Base-by-base conservation (phyloP, 2,888 invertebrate genomes). In the Linhomoeus sp. region DNA sequence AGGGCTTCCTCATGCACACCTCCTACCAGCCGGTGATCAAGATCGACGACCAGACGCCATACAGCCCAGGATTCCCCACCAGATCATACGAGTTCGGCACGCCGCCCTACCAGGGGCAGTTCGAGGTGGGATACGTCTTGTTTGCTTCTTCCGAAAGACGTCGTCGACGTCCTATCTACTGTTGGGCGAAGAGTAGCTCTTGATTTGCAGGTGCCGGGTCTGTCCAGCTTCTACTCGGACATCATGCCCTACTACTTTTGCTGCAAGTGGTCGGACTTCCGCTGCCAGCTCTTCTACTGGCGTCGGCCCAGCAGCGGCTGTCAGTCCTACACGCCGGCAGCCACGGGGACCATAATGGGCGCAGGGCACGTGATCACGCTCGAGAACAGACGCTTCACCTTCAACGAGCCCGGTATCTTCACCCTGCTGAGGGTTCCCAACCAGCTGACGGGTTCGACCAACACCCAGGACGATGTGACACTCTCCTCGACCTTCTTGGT, bases 211-310 rank as follows among this genome's bases (percentile, higher is more conserved):
- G 81, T 85, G 1, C 94, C 94, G 2, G 82, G 83, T 1, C 67
- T 94, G 47, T 92, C 92, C 2, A 83, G 88, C 65, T 94, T 90
- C 85, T 81, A 80, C 71, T 83, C 90, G 63, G 94, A 97, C 61
- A 79, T 86, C 70, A 78, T 83, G 55, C 88, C 92, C 0, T 86
- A 82, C 72, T 92, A 86, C 66, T 76, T 83, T 51, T 97, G 94
- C 64, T 97, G 94, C 63, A 71, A 79, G 61, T 92, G 90, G 87
- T 77, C 83, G 0, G 83, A 88, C 23, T 85, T 87, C 45, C 92
- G 92, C 61, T 86, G 88, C 71, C 85, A 85, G 0, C 83, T 82
- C 66, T 76, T 92, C 59, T 88, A 88, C 60, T 88, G 88, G 70
- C 56, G 59, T 15, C 75, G 94, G 50, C 85, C 87, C 0, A 82